Percentiles rank a stretch among this genome's conserved stretches.
These are phyloP conservation scores for Rhagium mordax DNA, from an alignment of 2,888 invertebrate genomes.

Conservation along the genomic window DNA sequence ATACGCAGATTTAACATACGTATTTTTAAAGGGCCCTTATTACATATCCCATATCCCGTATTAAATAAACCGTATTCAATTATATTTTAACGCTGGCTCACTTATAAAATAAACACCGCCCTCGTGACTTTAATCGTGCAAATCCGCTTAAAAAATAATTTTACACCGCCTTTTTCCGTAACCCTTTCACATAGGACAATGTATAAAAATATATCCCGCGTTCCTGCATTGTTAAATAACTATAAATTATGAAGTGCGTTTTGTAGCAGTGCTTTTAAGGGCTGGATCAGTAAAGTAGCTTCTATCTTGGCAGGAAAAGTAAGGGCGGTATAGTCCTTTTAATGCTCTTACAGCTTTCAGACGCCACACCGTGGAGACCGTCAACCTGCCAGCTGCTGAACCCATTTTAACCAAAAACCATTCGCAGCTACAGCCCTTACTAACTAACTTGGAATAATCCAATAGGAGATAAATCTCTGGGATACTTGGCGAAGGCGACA, in stretches of 20 bases:
- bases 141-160: conserved; percentile 56
- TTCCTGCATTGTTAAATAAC: conserved; percentile 64
- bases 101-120: conserved; percentile 55
- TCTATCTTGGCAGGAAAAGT: conserved; percentile 52
- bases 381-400: conserved; percentile 45
- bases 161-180: conserved; percentile 33
- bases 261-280: conserved; percentile 62
- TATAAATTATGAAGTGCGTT: conserved; percentile 64
- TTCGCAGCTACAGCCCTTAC: conserved; percentile 15
- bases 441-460: conserved; percentile 6
- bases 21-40: conserved; percentile 20
- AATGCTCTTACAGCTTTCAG: conserved; percentile 59
- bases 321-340: conserved; percentile 57
- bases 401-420: conserved; percentile 13
- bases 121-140: conserved; percentile 56
- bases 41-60: conserved; percentile 27
- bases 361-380: conserved; percentile 42
- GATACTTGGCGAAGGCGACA: neutral
- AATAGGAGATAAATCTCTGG: neutral
- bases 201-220: conserved; percentile 33
- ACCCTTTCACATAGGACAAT: conserved; percentile 36
- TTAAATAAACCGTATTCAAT: conserved; percentile 32
- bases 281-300: conserved; percentile 59
- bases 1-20: neutral
- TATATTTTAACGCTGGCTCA: conserved; percentile 35